These are phyloP conservation scores for Antechinus flavipes DNA, from an alignment of 2,113 vertebrate species.

Conservation along the genomic window DNA sequence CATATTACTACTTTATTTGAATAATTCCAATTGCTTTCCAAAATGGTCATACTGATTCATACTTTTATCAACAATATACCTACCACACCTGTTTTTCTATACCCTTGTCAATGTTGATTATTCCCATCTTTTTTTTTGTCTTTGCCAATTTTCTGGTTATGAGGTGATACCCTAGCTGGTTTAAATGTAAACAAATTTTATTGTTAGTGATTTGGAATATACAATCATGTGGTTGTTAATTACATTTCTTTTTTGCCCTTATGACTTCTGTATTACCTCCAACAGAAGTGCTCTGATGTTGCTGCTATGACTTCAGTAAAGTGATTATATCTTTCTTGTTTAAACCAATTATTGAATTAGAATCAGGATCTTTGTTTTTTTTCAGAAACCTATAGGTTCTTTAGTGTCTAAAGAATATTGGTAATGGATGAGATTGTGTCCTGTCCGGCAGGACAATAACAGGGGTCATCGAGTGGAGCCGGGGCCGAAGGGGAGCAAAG, in stretches of 20 bases:
- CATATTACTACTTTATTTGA: slow-evolving; percentile 68
- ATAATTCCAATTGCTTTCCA: slow-evolving; percentile 69
- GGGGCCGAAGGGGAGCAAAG: no score
- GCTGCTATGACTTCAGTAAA: neutral
- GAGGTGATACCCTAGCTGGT: neutral
- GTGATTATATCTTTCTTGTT: neutral
- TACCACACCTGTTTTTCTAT: slow-evolving; percentile 32
- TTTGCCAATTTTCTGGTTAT: neutral
- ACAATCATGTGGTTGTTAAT: neutral
- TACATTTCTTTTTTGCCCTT: neutral
- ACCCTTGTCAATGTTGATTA: neutral
- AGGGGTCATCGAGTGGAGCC: no score
- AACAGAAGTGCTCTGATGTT: neutral
- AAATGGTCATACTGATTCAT: slow-evolving; percentile 71
- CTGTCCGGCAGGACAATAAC: no score
- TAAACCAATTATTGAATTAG: neutral
- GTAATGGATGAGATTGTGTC: neutral
- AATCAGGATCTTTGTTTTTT: neutral
- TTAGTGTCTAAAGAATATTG: neutral
- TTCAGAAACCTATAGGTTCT: neutral
- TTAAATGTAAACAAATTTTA: neutral
- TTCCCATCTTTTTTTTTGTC: neutral
- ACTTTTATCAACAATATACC: slow-evolving; percentile 39
- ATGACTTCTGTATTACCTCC: neutral
- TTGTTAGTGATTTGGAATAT: neutral